Conservation (phyloP, 2,113 vertebrate genomes). For the Mesoclemmys tuberculata region DNA sequence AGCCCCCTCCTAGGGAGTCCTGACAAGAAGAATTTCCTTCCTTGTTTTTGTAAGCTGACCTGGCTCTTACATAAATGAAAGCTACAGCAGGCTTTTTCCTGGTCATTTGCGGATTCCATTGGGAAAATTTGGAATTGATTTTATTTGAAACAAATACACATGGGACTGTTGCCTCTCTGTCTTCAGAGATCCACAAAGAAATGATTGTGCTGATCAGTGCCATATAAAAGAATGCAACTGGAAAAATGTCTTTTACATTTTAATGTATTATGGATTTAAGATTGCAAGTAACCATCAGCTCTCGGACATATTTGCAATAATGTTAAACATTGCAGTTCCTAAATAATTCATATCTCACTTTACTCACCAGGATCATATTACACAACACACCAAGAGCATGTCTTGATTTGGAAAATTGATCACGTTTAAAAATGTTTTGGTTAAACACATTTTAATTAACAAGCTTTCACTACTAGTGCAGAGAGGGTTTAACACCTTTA, state of each 20-base stretch:
- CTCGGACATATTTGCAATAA: background rate
- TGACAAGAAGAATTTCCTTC: slow-evolving; percentile 31
- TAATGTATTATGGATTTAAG: background rate
- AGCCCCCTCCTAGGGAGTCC: background rate
- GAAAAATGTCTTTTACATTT: background rate
- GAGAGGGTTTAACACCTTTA: background rate
- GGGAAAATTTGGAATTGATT: background rate
- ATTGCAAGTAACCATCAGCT: background rate
- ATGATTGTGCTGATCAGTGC: background rate
- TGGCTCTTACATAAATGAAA: background rate
- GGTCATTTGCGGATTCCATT: background rate
- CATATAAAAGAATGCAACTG: background rate
- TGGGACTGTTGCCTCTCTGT: background rate
- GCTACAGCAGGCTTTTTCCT: background rate
- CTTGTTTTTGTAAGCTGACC: background rate
- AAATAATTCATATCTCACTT: background rate
- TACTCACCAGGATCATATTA: accelerated
- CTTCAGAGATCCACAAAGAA: background rate
- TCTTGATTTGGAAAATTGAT: background rate
- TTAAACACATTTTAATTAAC: background rate
- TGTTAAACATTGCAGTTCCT: accelerated
- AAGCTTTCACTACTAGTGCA: background rate
- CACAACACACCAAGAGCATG: background rate
- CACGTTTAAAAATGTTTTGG: background rate
- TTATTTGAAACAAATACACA: background rate